A percentile compares a stretch with the other conserved stretches of the same genome.
These are phyloP conservation scores for Pachymerium ferrugineum DNA, from an alignment of 2,888 invertebrate species.

Conservation along the genomic window DNA sequence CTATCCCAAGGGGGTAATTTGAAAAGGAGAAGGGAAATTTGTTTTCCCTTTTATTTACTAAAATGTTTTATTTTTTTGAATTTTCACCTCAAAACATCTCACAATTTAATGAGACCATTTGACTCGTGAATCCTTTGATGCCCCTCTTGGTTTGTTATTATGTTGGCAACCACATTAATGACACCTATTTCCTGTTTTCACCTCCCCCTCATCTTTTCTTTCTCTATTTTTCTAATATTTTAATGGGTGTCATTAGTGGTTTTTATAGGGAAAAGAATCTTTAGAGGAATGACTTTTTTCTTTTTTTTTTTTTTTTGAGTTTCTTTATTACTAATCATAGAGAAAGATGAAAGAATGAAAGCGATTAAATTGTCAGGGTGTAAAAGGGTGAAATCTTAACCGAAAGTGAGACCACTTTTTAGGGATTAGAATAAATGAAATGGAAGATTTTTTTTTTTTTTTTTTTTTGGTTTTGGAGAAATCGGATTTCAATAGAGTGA, in stretches of 20 bases:
- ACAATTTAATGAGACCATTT: slow-evolving; percentile 11
- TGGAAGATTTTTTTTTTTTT: background rate
- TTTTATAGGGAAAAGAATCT: too few species aligned
- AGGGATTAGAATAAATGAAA: background rate
- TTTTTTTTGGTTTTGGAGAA: too few species aligned
- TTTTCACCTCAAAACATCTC: background rate
- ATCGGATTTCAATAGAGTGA: background rate
- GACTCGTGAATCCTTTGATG: slow-evolving; percentile 22
- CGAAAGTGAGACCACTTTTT: background rate
- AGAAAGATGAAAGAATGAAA: background rate
- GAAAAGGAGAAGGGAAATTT: slow-evolving; percentile 1
- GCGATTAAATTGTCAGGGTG: background rate
- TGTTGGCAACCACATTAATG: slow-evolving; percentile 27
- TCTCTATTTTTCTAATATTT: slow-evolving; percentile 7
- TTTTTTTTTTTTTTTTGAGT: background rate
- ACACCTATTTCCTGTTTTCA: slow-evolving; percentile 24
- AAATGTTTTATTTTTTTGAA: background rate
- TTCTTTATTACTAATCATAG: too few species aligned
- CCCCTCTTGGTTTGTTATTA: background rate
- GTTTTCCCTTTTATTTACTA: background rate
- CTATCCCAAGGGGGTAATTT: background rate
- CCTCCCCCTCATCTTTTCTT: background rate
- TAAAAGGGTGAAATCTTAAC: slow-evolving; percentile 2
- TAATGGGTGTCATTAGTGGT: slow-evolving; percentile 10
- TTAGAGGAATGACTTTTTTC: background rate